A percentile compares a stretch with the other conserved stretches of the same genome.
Evolutionary conservation across 2,113 vertebrate genomes (phyloP).

Genomic region (Kryptolebias marmoratus): DNA sequence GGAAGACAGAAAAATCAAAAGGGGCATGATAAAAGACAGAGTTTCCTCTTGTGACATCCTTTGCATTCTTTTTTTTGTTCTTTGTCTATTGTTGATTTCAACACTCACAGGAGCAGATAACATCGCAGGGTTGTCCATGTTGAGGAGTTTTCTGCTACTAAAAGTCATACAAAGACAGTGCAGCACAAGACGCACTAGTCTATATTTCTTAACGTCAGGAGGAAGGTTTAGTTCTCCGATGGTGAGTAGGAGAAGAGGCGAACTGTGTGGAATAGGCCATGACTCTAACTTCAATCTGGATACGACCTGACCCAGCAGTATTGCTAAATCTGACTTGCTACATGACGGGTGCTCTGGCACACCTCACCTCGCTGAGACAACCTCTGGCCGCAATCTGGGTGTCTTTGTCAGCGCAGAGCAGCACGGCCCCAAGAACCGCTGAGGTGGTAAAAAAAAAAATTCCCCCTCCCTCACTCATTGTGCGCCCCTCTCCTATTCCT

Average conservation of each 20-base stretch:
- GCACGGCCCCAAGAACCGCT: slow-evolving; percentile 67
- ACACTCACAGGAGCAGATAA: slow-evolving; percentile 40
- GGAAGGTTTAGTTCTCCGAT: slow-evolving; percentile 50
- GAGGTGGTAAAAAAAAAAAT: slow-evolving; percentile 69
- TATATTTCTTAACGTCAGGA: slow-evolving; percentile 37
- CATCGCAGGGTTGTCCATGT: slow-evolving; percentile 21
- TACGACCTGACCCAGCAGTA: slow-evolving; percentile 75
- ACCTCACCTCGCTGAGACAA: slow-evolving; percentile 63
- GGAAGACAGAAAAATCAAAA: slow-evolving; percentile 32
- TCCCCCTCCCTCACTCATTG: slow-evolving; percentile 64
- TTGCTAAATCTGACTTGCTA: slow-evolving; percentile 78
- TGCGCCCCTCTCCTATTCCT: slow-evolving; percentile 46
- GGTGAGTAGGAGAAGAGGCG: slow-evolving; percentile 51
- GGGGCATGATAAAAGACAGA: slow-evolving; percentile 49
- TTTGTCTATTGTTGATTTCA: slow-evolving; percentile 37
- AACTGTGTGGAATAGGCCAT: slow-evolving; percentile 35
- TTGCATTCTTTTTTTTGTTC: slow-evolving; percentile 25
- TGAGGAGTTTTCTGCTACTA: slow-evolving; percentile 7
- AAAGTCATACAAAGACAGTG: not conserved
- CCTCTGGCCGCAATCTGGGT: slow-evolving; percentile 71
- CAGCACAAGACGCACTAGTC: slow-evolving; percentile 6
- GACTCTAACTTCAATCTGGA: slow-evolving; percentile 69
- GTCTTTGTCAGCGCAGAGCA: slow-evolving; percentile 71
- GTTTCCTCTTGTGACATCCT: slow-evolving; percentile 40
- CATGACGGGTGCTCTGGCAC: slow-evolving; percentile 63